Evolutionary conservation across 2,113 vertebrate species (phyloP).

Genomic region (Odontesthes bonariensis): DNA sequence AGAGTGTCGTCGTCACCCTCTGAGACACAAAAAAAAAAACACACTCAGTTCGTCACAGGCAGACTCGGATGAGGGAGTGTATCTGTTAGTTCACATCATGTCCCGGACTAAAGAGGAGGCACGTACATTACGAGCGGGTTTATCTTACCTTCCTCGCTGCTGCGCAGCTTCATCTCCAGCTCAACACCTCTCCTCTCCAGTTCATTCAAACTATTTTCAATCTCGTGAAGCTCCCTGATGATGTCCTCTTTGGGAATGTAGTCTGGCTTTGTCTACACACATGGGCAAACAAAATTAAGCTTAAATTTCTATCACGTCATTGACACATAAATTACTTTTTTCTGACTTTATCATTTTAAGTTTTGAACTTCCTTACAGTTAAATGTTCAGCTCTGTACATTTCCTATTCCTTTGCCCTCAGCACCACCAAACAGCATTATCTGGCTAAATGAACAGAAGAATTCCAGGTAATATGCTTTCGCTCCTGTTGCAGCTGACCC

Average conservation of each 20-base stretch:
- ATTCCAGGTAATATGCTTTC: too few species aligned
- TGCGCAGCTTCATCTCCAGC: constrained; percentile 89
- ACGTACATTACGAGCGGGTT: not conserved
- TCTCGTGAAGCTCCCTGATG: constrained; percentile 83
- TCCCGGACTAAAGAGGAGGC: not conserved
- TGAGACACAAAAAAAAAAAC: constrained; percentile 50
- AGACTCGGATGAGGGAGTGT: too few species aligned
- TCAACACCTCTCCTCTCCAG: constrained; percentile 90
- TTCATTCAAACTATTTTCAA: constrained; percentile 86
- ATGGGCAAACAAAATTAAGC: not conserved
- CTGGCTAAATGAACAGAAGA: too few species aligned
- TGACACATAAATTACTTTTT: not conserved
- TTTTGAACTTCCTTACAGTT: too few species aligned
- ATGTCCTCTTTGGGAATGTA: constrained; percentile 87
- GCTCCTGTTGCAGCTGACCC: too few species aligned
- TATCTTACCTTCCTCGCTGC: constrained; percentile 88
- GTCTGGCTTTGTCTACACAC: constrained; percentile 79
- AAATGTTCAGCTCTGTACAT: too few species aligned
- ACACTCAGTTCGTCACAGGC: constrained; percentile 30
- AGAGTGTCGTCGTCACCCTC: constrained; percentile 89
- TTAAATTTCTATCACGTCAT: too few species aligned
- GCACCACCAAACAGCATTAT: too few species aligned
- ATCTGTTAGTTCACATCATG: not conserved
- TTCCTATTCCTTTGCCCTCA: too few species aligned
- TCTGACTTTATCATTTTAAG: too few species aligned